A percentile compares a stretch with the other conserved stretches of the same genome.
These are phyloP conservation scores for Styela clava DNA, from an alignment of 23 tunicate genomes.

Conservation along the genomic window DNA sequence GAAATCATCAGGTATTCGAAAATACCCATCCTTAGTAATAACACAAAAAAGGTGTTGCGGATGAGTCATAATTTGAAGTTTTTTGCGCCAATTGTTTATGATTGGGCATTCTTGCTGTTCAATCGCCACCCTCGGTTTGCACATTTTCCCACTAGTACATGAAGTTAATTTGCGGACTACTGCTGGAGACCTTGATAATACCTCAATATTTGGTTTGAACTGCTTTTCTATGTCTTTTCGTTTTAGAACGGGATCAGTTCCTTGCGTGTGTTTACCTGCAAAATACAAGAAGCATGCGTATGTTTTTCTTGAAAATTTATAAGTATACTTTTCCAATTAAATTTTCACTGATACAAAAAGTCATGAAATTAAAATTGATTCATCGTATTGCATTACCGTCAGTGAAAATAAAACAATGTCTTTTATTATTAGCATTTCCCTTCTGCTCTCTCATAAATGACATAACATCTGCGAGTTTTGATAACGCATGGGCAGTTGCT, in stretches of 20 bases:
- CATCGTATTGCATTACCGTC: slow-evolving; percentile 1
- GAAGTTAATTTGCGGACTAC: too few relatives aligned
- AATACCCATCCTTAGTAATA: too few relatives aligned
- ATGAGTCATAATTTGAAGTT: too few relatives aligned
- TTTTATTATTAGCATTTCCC: neutral
- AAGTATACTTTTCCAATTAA: neutral
- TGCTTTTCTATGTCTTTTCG: neutral
- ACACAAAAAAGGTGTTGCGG: too few relatives aligned
- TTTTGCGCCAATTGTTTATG: too few relatives aligned
- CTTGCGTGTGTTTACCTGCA: neutral
- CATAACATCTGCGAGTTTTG: neutral
- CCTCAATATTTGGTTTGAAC: slow-evolving; percentile 1
- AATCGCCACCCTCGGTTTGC: too few relatives aligned
- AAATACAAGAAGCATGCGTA: neutral
- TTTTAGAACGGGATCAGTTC: neutral
- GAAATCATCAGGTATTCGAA: too few relatives aligned
- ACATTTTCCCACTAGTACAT: too few relatives aligned
- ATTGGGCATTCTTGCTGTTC: too few relatives aligned
- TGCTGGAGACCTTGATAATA: neutral
- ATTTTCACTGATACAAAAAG: neutral
- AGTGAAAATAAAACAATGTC: neutral
- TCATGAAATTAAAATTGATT: too few relatives aligned
- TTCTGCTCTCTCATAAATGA: neutral
- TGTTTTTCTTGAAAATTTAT: neutral
- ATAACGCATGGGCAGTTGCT: neutral